Conservation (phyloP, 2,797 vertebrate genomes). For the Taenioides sp. region DNA sequence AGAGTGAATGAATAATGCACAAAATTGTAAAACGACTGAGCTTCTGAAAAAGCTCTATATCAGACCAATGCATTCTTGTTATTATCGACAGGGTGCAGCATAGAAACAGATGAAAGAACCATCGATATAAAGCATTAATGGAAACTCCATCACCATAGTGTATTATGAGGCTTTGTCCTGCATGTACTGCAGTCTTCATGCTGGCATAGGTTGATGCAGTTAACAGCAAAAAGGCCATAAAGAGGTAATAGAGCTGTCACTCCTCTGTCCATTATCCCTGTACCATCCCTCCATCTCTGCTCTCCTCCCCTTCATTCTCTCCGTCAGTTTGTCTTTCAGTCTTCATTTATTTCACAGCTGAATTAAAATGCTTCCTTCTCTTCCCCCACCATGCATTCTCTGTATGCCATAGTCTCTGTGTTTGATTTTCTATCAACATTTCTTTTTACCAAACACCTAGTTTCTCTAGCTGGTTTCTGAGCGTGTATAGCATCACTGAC, state of each 20-base stretch:
- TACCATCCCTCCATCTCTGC: constrained; percentile 24
- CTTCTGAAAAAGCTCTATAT: too few species aligned
- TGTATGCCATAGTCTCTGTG: constrained; percentile 18
- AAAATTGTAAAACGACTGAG: too few species aligned
- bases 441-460: constrained; percentile 28
- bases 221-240: background rate
- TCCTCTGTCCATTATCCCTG: constrained; percentile 49
- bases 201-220: too few species aligned
- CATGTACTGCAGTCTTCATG: background rate
- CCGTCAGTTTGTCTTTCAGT: constrained; percentile 32
- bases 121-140: constrained; percentile 6
- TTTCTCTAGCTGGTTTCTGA: constrained; percentile 22
- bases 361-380: constrained; percentile 41
- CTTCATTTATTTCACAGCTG: constrained; percentile 50
- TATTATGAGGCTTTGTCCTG: background rate
- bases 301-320: constrained; percentile 8
- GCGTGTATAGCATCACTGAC: constrained; percentile 18
- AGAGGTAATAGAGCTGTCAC: constrained; percentile 25
- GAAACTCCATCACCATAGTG: background rate
- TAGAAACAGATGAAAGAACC: background rate
- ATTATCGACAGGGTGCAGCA: background rate
- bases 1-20: too few species aligned
- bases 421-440: constrained; percentile 32
- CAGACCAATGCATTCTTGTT: background rate
- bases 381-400: constrained; percentile 15